These are phyloP conservation scores for Serrognathus titanus DNA, from an alignment of 2,888 invertebrate species.

Conservation along the genomic window DNA sequence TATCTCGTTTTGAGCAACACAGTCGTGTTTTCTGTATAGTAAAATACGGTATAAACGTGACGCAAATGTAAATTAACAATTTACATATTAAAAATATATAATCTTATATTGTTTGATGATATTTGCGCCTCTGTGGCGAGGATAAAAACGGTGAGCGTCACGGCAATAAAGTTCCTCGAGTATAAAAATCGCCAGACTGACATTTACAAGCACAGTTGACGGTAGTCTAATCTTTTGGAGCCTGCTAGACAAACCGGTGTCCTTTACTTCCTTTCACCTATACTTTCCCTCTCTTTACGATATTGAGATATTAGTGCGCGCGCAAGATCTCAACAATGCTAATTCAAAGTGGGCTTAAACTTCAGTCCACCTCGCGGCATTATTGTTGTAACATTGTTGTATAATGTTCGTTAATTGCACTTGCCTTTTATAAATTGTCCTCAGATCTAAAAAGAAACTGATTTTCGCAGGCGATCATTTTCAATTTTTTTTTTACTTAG, in stretches of 20 bases:
- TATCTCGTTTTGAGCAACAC: too few relatives aligned
- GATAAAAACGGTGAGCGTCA: slow-evolving; percentile 1
- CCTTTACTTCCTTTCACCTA: slow-evolving; percentile 33
- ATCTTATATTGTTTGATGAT: background rate
- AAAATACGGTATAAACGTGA: too few relatives aligned
- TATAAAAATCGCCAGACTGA: slow-evolving; percentile 8
- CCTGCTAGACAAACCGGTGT: slow-evolving; percentile 26
- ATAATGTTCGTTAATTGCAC: background rate
- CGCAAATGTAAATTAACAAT: too few relatives aligned
- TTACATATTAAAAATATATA: background rate
- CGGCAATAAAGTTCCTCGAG: slow-evolving; percentile 5
- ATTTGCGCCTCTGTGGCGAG: too few relatives aligned
- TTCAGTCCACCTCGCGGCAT: slow-evolving; percentile 28
- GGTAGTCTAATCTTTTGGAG: slow-evolving; percentile 10
- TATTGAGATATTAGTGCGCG: slow-evolving; percentile 30
- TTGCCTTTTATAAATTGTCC: too few relatives aligned
- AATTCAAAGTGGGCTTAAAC: slow-evolving; percentile 24
- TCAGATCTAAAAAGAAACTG: too few relatives aligned
- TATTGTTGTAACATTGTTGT: slow-evolving; percentile 26
- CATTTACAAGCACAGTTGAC: slow-evolving; percentile 13
- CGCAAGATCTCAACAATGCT: slow-evolving; percentile 26
- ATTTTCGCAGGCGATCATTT: too few relatives aligned
- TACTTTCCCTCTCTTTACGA: slow-evolving; percentile 34
- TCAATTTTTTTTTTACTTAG: too few relatives aligned
- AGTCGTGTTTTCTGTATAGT: too few relatives aligned